A percentile compares a stretch with the other conserved stretches of the same genome.
Conservation (phyloP, 2,888 invertebrate species). For the Lycia hirtaria region DNA sequence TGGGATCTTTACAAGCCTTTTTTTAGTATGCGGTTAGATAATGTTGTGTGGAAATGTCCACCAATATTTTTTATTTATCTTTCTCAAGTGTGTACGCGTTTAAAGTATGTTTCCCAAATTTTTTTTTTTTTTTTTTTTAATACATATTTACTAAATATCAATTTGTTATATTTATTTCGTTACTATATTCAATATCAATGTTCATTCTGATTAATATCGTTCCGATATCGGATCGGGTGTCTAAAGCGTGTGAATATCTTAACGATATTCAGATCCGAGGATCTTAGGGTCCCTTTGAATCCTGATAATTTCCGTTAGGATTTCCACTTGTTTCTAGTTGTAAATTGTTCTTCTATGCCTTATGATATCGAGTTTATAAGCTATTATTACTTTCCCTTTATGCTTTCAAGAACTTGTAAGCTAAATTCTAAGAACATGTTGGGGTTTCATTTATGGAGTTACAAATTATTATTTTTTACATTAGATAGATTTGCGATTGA, state of each 20-base stretch:
- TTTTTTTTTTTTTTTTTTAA: no score
- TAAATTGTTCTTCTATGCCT: not conserved
- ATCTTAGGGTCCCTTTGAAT: conserved; percentile 16
- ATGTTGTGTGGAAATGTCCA: no score
- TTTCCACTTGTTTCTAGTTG: conserved; percentile 8
- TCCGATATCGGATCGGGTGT: not conserved
- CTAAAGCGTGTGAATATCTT: conserved; percentile 11
- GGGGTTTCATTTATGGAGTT: no score
- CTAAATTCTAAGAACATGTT: no score
- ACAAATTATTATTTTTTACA: no score
- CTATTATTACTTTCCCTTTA: not conserved
- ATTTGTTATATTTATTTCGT: not conserved
- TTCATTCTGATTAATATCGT: not conserved
- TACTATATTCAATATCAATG: not conserved
- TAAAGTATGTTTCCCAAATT: no score
- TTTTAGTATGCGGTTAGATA: no score
- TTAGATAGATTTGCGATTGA: no score
- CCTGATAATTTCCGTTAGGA: conserved; percentile 23
- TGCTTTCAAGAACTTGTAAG: no score
- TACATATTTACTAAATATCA: not conserved
- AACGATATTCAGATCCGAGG: conserved; percentile 26
- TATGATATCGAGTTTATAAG: not conserved
- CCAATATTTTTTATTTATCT: no score
- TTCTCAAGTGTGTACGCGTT: no score
- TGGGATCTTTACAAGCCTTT: no score